Evolutionary conservation across 2,888 invertebrate genomes (phyloP), one percentile per base, ranked within the genome.

Genomic region (Zaprionus lineosus): DNA sequence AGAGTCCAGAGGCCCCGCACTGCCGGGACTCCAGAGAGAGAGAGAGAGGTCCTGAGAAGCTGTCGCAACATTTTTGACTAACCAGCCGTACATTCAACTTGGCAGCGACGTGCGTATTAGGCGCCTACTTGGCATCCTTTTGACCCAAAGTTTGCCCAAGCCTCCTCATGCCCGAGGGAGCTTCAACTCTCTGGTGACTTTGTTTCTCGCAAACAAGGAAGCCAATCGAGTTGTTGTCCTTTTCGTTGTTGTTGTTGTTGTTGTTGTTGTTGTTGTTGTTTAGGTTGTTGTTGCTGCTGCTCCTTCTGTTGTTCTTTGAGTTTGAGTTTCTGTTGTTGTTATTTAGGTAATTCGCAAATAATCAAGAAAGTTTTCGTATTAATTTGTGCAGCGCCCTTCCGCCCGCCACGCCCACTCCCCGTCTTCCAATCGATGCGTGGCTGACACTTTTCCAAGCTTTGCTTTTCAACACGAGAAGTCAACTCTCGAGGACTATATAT

Each of bases 301-400:
- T 40, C 21, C n/a, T n/a, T n/a, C n/a, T n/a, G n/a, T n/a, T n/a
- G n/a, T n/a, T n/a, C n/a, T n/a, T n/a, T n/a, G n/a, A n/a, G n/a
- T n/a, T n/a, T n/a, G n/a, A n/a, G n/a, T 15, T 48, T 15, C 34
- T 57, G 31, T 33, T 34, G 33, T 60, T 57, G 28, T 59, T 39
- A 41, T 65, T 61, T 51, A 67, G 81, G 77, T 81, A 77, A 81
- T 83, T 81, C 74, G 70, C 84, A 84, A 81, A 83, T 84, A 81
- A 83, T 83, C 81, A 83, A 79, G 74, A 83, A 79, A 81, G 64
- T 81, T 79, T 77, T 74, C 73, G 75, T 63, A 82, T 78, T 82
- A 78, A 82, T 82, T 78, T 70, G 73, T 50, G 56, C 60, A 47
- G 31, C 51, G 52, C 61, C 44, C 56, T 59, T 60, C 47, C 53